Percentiles rank a stretch among this genome's conserved stretches.
These are phyloP conservation scores for Clytia hemisphaerica DNA, from an alignment of 30 jellyfish, hydroid and myxozoan species.

Conservation along the genomic window DNA sequence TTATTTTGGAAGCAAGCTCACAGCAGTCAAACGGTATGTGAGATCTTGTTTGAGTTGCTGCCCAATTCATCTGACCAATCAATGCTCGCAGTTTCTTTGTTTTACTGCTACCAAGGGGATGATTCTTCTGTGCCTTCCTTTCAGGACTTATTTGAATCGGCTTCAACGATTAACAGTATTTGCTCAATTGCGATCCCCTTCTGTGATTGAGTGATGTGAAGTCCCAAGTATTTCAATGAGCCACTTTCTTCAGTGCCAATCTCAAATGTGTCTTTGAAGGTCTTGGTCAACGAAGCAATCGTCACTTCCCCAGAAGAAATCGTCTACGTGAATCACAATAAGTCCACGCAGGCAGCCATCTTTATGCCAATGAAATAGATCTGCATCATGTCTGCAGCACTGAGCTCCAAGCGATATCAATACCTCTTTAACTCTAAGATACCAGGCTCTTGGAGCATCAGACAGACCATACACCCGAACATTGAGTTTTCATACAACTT, in stretches of 20 bases:
- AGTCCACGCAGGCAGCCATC: too few species aligned
- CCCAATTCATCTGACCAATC: conserved; percentile 32
- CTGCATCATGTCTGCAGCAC: conserved; percentile 3
- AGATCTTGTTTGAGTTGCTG: conserved; percentile 23
- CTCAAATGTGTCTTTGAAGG: background rate
- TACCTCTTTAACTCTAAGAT: conserved; percentile 14
- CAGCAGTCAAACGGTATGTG: conserved; percentile 15
- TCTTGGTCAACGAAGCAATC: background rate
- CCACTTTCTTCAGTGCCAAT: too few species aligned
- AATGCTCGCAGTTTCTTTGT: background rate
- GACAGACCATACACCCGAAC: conserved; percentile 6
- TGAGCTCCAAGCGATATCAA: background rate
- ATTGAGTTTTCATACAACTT: conserved; percentile 6
- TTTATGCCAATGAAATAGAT: too few species aligned
- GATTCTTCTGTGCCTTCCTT: conserved; percentile 13
- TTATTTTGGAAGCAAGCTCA: conserved; percentile 15
- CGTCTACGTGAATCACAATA: conserved; percentile 8
- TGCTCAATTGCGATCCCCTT: conserved; percentile 8
- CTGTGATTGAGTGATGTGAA: background rate
- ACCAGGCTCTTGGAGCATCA: conserved; percentile 25
- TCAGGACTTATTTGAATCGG: background rate
- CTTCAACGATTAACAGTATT: conserved; percentile 1
- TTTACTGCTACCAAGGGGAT: background rate
- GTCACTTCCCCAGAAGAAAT: conserved; percentile 11
- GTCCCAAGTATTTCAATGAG: background rate